Evolutionary conservation across 2,797 vertebrate species (phyloP).

Genomic region (Helostoma temminkii): DNA sequence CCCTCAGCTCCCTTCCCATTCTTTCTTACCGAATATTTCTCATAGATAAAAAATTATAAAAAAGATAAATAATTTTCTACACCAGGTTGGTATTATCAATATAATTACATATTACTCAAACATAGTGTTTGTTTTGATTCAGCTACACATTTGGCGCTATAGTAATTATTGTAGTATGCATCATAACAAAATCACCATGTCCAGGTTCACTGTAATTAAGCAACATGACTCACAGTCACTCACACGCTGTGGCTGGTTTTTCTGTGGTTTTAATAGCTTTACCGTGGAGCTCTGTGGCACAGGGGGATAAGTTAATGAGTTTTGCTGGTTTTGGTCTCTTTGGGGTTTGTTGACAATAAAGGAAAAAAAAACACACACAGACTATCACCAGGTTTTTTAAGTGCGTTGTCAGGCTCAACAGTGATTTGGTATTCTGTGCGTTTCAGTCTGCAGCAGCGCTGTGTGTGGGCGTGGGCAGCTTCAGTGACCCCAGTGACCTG

Average conservation of each 20-base stretch:
- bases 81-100: no score
- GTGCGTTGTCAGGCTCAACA: conserved; percentile 1
- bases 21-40: no score
- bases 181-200: neutral
- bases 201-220: neutral
- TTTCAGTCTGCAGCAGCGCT: conserved; percentile 95
- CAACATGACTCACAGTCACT: neutral
- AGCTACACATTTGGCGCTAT: neutral
- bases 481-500: conserved; percentile 95
- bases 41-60: no score
- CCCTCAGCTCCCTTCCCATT: no score
- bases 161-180: neutral
- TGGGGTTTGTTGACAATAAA: neutral
- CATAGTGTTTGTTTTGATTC: neutral
- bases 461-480: conserved; percentile 95
- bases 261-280: neutral
- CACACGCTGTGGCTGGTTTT: neutral
- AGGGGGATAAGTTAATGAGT: neutral
- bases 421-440: conserved; percentile 35
- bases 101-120: no score
- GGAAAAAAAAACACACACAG: no score
- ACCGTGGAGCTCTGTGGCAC: neutral
- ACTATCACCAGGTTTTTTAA: neutral
- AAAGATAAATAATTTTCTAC: no score
- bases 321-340: conserved; percentile 8